Evolutionary conservation across 2,113 vertebrate genomes (phyloP).

Genomic region (Brienomyrus brachyistius): DNA sequence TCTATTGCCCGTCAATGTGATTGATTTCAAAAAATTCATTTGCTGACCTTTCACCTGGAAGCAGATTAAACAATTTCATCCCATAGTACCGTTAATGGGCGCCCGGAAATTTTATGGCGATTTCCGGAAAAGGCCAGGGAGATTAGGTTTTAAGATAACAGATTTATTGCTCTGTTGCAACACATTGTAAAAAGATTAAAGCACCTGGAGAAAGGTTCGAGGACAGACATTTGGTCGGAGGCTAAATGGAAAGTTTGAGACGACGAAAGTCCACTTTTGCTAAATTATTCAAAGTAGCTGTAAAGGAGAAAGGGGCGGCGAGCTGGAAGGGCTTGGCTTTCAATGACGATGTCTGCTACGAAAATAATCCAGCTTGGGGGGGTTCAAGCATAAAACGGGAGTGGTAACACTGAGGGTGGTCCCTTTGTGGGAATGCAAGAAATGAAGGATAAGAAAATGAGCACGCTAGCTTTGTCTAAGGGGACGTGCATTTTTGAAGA

Average conservation of each 20-base stretch:
- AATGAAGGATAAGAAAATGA: neutral
- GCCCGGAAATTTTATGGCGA: constrained; percentile 91
- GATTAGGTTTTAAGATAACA: constrained; percentile 99
- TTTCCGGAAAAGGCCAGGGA: constrained; percentile 99
- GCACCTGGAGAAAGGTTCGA: constrained; percentile 85
- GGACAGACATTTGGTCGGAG: constrained; percentile 70
- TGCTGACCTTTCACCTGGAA: constrained; percentile 95
- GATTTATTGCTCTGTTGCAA: constrained; percentile 99
- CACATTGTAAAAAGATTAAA: constrained; percentile 97
- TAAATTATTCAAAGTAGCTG: constrained; percentile 7
- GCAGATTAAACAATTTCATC: constrained; percentile 97
- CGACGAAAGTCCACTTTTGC: constrained; percentile 18
- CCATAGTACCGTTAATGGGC: constrained; percentile 90
- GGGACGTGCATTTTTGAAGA: neutral
- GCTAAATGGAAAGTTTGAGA: constrained; percentile 59
- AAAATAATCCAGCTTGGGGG: neutral
- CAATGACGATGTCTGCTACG: neutral
- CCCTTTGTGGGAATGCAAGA: neutral
- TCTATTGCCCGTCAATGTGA: constrained; percentile 96
- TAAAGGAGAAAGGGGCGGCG: neutral
- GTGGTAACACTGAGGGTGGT: neutral
- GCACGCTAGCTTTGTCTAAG: neutral
- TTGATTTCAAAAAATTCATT: constrained; percentile 99
- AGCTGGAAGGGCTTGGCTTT: neutral
- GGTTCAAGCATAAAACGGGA: neutral